phyloP scores from a whole-genome alignment of 2,888 invertebrate species.

The Calameuta pallipes region DNA sequence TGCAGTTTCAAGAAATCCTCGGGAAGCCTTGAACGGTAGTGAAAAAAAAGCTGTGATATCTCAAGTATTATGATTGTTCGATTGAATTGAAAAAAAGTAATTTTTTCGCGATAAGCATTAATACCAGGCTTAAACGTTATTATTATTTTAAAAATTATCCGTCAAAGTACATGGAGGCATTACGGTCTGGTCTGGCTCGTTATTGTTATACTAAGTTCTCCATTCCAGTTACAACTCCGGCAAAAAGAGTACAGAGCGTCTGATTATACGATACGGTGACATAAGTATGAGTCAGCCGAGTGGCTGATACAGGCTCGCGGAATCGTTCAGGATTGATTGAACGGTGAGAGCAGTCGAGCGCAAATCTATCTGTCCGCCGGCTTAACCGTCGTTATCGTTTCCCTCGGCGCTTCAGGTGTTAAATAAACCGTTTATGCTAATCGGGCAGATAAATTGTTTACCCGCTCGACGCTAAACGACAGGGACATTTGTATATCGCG shows the following conservation, averaged over 20 bases:
- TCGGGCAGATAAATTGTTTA: constrained; percentile 16
- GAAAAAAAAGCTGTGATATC: background rate
- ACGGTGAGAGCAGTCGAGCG: constrained; percentile 29
- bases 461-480: background rate
- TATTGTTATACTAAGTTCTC: background rate
- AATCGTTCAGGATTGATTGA: constrained; percentile 25
- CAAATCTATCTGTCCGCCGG: constrained; percentile 25
- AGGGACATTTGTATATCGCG: background rate
- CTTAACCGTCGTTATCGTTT: constrained; percentile 23
- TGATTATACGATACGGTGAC: constrained; percentile 1
- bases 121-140: background rate
- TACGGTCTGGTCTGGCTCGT: background rate
- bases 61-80: background rate
- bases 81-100: background rate
- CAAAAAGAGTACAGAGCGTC: background rate
- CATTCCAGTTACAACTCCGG: background rate
- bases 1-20: no score
- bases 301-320: background rate
- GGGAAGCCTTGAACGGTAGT: background rate
- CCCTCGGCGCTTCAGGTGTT: constrained; percentile 36
- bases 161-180: background rate
- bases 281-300: constrained; percentile 7
- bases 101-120: background rate
- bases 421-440: constrained; percentile 50
- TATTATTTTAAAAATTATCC: background rate